Base-by-base conservation (phyloP, 2,797 vertebrate genomes). In the Otus scops region DNA sequence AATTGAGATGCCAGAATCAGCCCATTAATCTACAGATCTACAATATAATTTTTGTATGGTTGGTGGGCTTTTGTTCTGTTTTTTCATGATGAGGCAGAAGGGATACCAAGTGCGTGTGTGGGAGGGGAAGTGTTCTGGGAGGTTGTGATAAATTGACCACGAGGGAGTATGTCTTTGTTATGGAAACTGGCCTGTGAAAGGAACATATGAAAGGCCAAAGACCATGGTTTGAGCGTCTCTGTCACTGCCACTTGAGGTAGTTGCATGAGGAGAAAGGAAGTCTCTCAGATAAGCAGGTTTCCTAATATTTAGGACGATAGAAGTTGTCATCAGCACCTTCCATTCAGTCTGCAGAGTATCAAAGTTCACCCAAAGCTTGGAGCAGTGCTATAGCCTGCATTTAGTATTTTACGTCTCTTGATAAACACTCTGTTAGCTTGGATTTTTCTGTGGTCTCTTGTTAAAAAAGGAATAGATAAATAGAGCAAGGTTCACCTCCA, bases 1-100 rank as follows among this genome's bases (percentile, higher is more conserved):
- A 97, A 97, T 95, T 93, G 81, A 97, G 97, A 97, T 95, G 96
- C 95, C 93, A 85, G 77, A 84, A 82, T 98, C 97, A 98, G 97
- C 97, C 97, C 94, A 96, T 97, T 96, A 94, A 96, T 97, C 96
- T 97, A 93, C 88, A 84, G 68, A 86, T 95, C 85, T 83, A 64
- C 93, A 93, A 57, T 94, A 91, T 92, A 92, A 92, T 95, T 94
- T 78, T 81, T 61, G 39, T 68, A 47, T 75, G 39, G 77, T 93
- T 41, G 93, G 41, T 81, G 92, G 92, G 71, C 91, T 91, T 94
- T 85, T 95, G 80, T 90, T 95, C 85, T 89, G 64, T 24, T 85
- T 80, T 88, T 79, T 88, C 0, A 0, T 36, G 56, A 53, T n/a
- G 79, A 90, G 73, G 48, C 57, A 47, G 77, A 81, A 73, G 85